These are phyloP conservation scores for Campoletis raptor DNA, from an alignment of 2,888 invertebrate species.

Conservation along the genomic window DNA sequence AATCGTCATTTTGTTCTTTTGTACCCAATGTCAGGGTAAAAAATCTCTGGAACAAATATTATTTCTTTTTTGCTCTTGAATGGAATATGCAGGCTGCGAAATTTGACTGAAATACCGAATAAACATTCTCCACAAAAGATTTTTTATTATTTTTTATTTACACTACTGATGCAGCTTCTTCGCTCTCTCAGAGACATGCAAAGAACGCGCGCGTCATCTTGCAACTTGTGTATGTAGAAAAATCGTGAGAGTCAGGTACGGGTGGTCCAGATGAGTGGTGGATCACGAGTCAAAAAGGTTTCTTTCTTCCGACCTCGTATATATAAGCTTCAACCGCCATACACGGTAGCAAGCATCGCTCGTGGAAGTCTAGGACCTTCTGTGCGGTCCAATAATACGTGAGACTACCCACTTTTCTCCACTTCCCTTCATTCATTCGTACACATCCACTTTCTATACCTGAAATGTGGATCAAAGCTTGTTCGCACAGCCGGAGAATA, in stretches of 20 bases:
- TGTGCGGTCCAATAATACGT: conserved; percentile 65
- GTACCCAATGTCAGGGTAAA: background rate
- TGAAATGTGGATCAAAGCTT: conserved; percentile 39
- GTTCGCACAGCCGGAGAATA: conserved; percentile 26
- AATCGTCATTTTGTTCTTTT: background rate
- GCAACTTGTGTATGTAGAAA: conserved; percentile 45
- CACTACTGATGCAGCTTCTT: conserved; percentile 4
- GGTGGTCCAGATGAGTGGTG: conserved; percentile 64
- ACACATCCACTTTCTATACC: conserved; percentile 28
- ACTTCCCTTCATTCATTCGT: conserved; percentile 41
- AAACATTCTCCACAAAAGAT: conserved; percentile 29
- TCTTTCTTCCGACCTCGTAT: conserved; percentile 68
- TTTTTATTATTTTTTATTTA: conserved; percentile 37
- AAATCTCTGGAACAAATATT: background rate
- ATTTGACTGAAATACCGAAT: conserved; percentile 4
- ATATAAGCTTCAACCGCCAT: conserved; percentile 11
- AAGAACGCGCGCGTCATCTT: background rate
- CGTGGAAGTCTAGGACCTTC: conserved; percentile 40
- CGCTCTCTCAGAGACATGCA: conserved; percentile 7
- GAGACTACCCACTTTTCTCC: conserved; percentile 57
- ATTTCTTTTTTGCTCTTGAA: background rate
- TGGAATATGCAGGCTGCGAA: background rate
- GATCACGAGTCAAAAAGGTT: conserved; percentile 69
- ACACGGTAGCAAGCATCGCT: conserved; percentile 54
- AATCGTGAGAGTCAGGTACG: conserved; percentile 56